Evolutionary conservation across 2,797 vertebrate species (phyloP).

Genomic region (Premnoplex brunnescens): DNA sequence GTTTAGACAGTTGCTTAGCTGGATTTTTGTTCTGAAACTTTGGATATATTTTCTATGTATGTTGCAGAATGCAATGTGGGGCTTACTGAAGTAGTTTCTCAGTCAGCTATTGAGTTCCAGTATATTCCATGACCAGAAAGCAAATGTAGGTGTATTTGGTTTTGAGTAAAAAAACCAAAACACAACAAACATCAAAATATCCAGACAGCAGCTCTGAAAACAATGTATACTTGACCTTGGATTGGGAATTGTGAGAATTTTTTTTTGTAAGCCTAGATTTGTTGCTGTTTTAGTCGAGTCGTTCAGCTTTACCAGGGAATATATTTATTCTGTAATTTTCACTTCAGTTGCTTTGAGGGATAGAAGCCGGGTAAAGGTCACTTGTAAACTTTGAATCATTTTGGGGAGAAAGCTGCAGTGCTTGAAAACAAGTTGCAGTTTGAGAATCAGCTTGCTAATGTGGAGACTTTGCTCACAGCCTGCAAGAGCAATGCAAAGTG

Average conservation of each 20-base stretch:
- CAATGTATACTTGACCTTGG: neutral
- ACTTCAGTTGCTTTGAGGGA: neutral
- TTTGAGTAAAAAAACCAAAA: neutral
- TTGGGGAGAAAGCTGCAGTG: neutral
- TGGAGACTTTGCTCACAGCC: neutral
- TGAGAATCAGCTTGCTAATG: neutral
- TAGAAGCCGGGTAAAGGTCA: neutral
- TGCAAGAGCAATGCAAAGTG: neutral
- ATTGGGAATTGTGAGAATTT: neutral
- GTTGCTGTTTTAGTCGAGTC: neutral
- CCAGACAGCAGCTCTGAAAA: neutral
- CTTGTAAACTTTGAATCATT: neutral
- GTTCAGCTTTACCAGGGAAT: neutral
- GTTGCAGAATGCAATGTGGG: neutral
- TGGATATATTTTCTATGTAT: neutral
- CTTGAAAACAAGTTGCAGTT: neutral
- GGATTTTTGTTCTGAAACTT: neutral
- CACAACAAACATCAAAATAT: neutral
- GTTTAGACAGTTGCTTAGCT: neutral
- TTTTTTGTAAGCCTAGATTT: neutral
- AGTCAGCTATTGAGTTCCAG: neutral
- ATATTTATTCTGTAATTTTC: neutral
- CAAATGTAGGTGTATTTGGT: neutral
- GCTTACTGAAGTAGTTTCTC: neutral
- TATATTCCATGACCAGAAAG: neutral